Percentiles rank a stretch among this genome's conserved stretches.
These are phyloP conservation scores for Agonopterix alstromeriana DNA, from an alignment of 2,888 invertebrate genomes.

Conservation along the genomic window DNA sequence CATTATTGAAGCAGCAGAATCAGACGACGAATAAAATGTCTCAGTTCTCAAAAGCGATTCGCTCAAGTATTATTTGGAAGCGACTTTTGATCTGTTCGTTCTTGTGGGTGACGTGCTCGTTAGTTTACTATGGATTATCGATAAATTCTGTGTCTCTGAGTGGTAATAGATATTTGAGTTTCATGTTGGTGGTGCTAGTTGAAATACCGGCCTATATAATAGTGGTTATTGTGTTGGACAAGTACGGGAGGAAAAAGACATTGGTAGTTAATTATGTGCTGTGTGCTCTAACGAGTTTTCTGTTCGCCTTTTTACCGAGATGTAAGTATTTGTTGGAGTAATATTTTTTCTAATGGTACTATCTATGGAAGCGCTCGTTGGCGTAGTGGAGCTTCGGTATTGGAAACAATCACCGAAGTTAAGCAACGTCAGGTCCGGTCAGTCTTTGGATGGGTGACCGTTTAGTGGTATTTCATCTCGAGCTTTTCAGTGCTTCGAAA, in stretches of 20 bases:
- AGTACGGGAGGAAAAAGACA: conserved; percentile 80
- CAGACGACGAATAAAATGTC: conserved; percentile 47
- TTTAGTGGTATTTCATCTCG: no score
- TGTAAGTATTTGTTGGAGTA: conserved; percentile 48
- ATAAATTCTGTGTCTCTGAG: conserved; percentile 85
- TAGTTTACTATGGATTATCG: conserved; percentile 88
- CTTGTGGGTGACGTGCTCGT: conserved; percentile 86
- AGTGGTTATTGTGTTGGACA: conserved; percentile 80
- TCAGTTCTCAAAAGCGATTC: conserved; percentile 67
- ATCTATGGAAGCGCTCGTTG: no score
- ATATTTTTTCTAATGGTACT: not conserved
- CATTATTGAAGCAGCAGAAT: conserved; percentile 44
- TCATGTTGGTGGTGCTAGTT: conserved; percentile 79
- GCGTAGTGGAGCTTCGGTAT: no score
- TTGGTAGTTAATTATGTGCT: conserved; percentile 78
- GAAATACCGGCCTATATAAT: conserved; percentile 85
- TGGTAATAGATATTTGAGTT: conserved; percentile 86
- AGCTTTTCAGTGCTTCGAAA: no score
- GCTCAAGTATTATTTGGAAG: conserved; percentile 74
- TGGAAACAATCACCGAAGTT: no score
- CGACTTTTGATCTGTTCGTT: conserved; percentile 81
- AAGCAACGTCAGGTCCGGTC: no score
- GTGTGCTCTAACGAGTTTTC: conserved; percentile 78
- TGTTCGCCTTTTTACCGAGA: conserved; percentile 78
- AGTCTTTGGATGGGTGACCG: no score